These are phyloP conservation scores for Ectemnius cavifrons DNA, from an alignment of 2,888 invertebrate genomes.

Conservation along the genomic window DNA sequence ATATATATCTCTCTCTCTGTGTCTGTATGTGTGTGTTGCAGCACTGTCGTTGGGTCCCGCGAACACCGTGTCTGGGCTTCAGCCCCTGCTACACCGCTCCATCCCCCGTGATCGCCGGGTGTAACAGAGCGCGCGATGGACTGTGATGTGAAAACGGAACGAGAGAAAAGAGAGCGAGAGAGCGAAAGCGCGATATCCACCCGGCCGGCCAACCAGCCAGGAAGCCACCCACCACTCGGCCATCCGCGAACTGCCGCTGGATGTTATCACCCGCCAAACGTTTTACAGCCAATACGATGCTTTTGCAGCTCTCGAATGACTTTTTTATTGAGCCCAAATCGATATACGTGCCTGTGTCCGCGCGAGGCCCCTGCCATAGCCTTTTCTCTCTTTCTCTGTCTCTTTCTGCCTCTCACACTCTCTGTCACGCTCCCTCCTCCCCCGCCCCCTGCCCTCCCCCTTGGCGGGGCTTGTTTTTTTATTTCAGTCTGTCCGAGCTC, in stretches of 20 bases:
- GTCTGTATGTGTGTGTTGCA: too few species aligned
- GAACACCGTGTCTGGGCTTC: slow-evolving; percentile 8
- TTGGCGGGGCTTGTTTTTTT: too few species aligned
- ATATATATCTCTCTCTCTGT: too few species aligned
- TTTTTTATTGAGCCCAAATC: slow-evolving; percentile 62
- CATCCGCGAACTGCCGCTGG: slow-evolving; percentile 66
- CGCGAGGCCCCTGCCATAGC: slow-evolving; percentile 1
- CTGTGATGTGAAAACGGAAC: slow-evolving; percentile 15
- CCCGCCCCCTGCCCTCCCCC: not conserved
- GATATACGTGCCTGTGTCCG: slow-evolving; percentile 45
- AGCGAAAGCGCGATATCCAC: slow-evolving; percentile 38
- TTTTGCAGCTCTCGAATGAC: slow-evolving; percentile 65
- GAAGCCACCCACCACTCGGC: slow-evolving; percentile 61
- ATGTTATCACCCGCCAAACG: slow-evolving; percentile 72
- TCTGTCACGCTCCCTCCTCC: not conserved
- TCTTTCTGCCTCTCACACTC: not conserved
- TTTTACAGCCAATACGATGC: slow-evolving; percentile 69
- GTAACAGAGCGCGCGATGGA: not conserved
- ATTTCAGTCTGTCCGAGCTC: too few species aligned
- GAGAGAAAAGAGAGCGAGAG: slow-evolving; percentile 10
- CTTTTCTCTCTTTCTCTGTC: not conserved
- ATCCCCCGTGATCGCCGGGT: slow-evolving; percentile 27
- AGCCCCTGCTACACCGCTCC: not conserved
- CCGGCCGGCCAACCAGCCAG: slow-evolving; percentile 56
- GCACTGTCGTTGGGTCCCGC: too few species aligned